These are phyloP conservation scores for Cecropterus lyciades DNA, from an alignment of 1,140 invertebrate genomes.

Conservation along the genomic window DNA sequence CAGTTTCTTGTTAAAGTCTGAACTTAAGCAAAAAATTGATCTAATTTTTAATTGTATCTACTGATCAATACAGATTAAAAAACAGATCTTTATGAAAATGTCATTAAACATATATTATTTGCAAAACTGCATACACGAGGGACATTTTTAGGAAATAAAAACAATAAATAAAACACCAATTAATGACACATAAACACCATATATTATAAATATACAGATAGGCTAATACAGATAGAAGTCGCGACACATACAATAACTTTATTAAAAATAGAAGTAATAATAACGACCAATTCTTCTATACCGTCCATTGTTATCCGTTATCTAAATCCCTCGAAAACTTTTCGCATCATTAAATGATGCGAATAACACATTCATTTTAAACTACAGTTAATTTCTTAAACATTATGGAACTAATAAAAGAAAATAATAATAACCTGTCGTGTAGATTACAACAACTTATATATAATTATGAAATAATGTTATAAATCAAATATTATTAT, in stretches of 20 bases:
- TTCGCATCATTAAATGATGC: constrained; percentile 25
- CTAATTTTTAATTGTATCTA: too few relatives aligned
- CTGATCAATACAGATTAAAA: too few relatives aligned
- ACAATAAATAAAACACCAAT: constrained; percentile 27
- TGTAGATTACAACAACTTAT: too few relatives aligned
- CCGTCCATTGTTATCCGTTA: constrained; percentile 12
- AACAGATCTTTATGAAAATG: too few relatives aligned
- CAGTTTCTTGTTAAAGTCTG: too few relatives aligned
- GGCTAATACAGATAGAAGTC: constrained; percentile 20
- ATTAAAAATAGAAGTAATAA: constrained; percentile 27
- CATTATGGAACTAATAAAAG: too few relatives aligned
- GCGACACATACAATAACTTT: constrained; percentile 15
- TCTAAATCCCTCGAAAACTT: constrained; percentile 18
- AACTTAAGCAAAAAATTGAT: too few relatives aligned
- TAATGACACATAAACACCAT: constrained; percentile 33
- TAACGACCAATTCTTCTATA: constrained; percentile 18
- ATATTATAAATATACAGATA: constrained; percentile 31
- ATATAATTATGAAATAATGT: not conserved
- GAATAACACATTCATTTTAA: constrained; percentile 3
- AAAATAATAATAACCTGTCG: not conserved
- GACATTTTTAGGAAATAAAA: not conserved
- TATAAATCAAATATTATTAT: constrained; percentile 13
- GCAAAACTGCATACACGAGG: too few relatives aligned
- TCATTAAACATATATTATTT: too few relatives aligned
- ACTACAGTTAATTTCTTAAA: not conserved